These are phyloP conservation scores for Homarus americanus DNA, from an alignment of 1,140 invertebrate species.

Conservation along the genomic window DNA sequence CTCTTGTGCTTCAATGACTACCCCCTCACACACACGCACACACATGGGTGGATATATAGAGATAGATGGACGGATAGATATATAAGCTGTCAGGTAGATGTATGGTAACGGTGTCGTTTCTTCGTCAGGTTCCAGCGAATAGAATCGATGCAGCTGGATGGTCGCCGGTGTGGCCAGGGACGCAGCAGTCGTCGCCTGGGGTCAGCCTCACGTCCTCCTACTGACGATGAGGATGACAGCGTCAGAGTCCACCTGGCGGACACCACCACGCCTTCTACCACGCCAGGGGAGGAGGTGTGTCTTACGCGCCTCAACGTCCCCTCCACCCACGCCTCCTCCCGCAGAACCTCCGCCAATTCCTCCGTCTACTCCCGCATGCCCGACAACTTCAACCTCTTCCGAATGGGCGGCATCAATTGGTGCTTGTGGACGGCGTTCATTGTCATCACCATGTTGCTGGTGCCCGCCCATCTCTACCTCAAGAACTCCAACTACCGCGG, in stretches of 20 bases:
- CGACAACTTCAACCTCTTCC: constrained; percentile 72
- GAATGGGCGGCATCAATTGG: constrained; percentile 72
- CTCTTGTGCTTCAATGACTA: not conserved
- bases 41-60: too few relatives aligned
- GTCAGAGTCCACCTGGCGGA: constrained; percentile 24
- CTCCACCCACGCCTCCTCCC: not conserved
- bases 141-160: constrained; percentile 68
- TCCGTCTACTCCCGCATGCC: constrained; percentile 56
- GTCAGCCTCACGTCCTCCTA: constrained; percentile 31
- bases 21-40: too few relatives aligned
- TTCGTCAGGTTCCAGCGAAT: constrained; percentile 70
- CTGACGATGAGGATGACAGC: constrained; percentile 55
- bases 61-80: too few relatives aligned
- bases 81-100: not conserved
- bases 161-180: constrained; percentile 36
- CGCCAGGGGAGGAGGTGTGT: constrained; percentile 48
- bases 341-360: constrained; percentile 47
- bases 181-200: constrained; percentile 29
- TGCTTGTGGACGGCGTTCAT: constrained; percentile 71
- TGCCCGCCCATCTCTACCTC: constrained; percentile 74
- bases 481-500: constrained; percentile 71
- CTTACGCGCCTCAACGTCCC: constrained; percentile 32
- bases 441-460: constrained; percentile 65
- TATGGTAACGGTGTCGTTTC: too few relatives aligned
- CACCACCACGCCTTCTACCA: not conserved